Evolutionary conservation across 2,888 invertebrate genomes (phyloP).

Genomic region (Crematogaster levior): DNA sequence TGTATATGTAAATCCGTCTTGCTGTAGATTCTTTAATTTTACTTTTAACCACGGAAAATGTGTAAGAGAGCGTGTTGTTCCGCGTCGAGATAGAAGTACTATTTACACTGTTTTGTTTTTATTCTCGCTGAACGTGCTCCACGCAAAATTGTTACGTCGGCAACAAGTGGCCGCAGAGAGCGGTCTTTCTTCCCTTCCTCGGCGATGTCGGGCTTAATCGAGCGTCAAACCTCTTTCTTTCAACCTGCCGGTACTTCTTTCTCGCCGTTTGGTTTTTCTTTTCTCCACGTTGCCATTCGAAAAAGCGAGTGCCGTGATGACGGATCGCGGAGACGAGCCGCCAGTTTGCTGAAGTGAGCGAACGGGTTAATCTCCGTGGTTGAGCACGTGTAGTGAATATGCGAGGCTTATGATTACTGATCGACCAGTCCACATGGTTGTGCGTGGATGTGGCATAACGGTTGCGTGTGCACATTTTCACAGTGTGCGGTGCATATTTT

Average conservation of each 20-base stretch:
- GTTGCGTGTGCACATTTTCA: conserved; percentile 27
- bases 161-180: neutral
- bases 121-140: neutral
- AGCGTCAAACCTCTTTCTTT: conserved; percentile 24
- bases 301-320: conserved; percentile 23
- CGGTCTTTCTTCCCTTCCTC: neutral
- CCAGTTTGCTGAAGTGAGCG: conserved; percentile 25
- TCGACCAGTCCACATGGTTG: conserved; percentile 29
- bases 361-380: conserved; percentile 48
- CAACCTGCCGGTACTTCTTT: neutral
- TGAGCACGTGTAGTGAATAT: conserved; percentile 42
- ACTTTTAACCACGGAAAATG: neutral
- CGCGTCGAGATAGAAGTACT: neutral
- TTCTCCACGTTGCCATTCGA: neutral
- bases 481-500: conserved; percentile 11
- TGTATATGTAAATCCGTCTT: too few relatives aligned
- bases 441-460: conserved; percentile 41
- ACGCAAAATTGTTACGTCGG: neutral
- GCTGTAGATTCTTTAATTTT: too few relatives aligned
- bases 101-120: neutral
- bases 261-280: neutral
- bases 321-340: neutral
- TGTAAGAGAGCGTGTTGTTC: neutral
- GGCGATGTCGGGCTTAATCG: conserved; percentile 18
- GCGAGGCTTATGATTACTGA: conserved; percentile 46